Evolutionary conservation across 2,888 invertebrate species (phyloP).

Genomic region (Megastigmus dorsalis): DNA sequence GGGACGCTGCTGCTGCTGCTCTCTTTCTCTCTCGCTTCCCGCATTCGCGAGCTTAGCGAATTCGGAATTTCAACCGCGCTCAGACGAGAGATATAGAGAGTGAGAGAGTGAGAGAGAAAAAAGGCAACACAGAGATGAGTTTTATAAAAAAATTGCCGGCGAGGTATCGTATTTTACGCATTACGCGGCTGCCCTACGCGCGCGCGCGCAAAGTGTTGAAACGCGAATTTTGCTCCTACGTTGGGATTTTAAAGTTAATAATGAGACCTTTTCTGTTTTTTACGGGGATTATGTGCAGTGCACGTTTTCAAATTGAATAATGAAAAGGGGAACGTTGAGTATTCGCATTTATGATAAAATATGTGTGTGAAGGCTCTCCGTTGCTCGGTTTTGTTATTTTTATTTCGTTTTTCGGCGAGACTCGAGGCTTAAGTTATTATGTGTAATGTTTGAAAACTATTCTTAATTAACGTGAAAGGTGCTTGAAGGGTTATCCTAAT

Average conservation of each 20-base stretch:
- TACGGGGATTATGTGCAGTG: neutral
- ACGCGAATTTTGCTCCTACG: neutral
- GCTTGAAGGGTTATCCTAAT: too few relatives aligned
- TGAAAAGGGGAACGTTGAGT: neutral
- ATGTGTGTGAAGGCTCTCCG: too few relatives aligned
- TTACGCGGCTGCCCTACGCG: neutral
- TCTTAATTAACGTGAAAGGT: too few relatives aligned
- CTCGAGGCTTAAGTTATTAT: too few relatives aligned
- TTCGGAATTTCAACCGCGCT: slow-evolving; percentile 28
- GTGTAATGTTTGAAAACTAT: too few relatives aligned
- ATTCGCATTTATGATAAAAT: too few relatives aligned
- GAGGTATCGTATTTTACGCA: slow-evolving; percentile 12
- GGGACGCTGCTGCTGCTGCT: too few relatives aligned
- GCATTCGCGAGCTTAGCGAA: neutral
- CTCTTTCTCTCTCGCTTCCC: too few relatives aligned
- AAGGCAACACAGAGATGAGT: slow-evolving; percentile 45
- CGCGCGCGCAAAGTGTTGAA: neutral
- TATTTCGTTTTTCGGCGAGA: too few relatives aligned
- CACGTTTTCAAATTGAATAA: slow-evolving; percentile 2
- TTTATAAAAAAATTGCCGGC: slow-evolving; percentile 38
- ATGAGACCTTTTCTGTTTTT: neutral
- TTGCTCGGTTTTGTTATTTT: too few relatives aligned
- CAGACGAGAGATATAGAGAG: too few relatives aligned
- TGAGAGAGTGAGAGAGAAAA: slow-evolving; percentile 30
- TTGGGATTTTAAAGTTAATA: slow-evolving; percentile 28